phyloP scores from a whole-genome alignment of 2,888 invertebrate species.

The Tenodera sinensis region DNA sequence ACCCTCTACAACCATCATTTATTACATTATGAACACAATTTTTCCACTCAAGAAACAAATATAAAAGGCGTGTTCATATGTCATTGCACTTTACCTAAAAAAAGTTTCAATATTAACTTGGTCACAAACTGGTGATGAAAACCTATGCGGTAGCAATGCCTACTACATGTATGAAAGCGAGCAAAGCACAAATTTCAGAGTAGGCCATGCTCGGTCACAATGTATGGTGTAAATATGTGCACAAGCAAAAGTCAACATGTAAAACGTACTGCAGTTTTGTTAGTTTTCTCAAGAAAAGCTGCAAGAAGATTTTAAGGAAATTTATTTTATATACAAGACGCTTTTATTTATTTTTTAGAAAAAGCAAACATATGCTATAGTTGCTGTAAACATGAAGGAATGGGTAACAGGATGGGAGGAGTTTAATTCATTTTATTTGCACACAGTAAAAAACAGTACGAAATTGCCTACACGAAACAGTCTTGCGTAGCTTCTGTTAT shows the following conservation, averaged over 20 bases:
- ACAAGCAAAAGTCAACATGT: slow-evolving; percentile 17
- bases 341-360: neutral
- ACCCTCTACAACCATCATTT: neutral
- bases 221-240: slow-evolving; percentile 13
- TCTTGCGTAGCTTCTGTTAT: slow-evolving; percentile 1
- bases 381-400: neutral
- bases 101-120: neutral
- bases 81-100: neutral
- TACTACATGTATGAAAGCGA: slow-evolving; percentile 11
- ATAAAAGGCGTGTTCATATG: neutral
- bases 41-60: neutral
- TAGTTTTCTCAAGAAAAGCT: neutral
- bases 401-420: neutral
- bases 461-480: slow-evolving; percentile 19
- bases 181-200: neutral
- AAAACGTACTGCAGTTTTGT: neutral
- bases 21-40: slow-evolving; percentile 13
- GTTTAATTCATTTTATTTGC: slow-evolving; percentile 4
- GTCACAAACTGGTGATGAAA: neutral
- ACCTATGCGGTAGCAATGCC: neutral
- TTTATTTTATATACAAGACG: neutral
- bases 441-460: slow-evolving; percentile 30
- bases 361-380: neutral
- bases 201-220: neutral
- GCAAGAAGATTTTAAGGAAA: slow-evolving; percentile 1